phyloP scores from a whole-genome alignment of 1,140 invertebrate genomes.

The Gryllus bimaculatus region DNA sequence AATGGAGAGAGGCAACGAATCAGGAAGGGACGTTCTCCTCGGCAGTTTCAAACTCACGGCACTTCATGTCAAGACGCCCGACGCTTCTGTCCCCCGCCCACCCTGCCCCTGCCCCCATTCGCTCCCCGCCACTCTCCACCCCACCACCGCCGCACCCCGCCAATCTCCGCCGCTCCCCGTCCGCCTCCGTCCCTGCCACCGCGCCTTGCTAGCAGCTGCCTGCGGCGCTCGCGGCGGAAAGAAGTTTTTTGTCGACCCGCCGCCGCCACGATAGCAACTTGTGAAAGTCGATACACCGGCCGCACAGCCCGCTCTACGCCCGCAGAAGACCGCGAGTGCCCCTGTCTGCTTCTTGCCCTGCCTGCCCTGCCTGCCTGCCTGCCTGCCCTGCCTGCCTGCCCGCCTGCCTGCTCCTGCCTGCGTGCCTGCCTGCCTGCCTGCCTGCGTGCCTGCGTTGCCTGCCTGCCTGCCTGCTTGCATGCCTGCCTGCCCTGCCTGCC shows the following conservation, averaged over 20 bases:
- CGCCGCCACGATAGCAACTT: not conserved
- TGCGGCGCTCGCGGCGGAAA: not conserved
- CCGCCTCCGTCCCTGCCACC: not conserved
- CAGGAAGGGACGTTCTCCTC: no score
- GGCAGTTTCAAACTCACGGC: no score
- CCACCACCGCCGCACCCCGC: no score
- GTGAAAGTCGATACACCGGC: not conserved
- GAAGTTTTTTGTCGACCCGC: not conserved
- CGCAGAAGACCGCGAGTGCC: not conserved
- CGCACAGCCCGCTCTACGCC: no score
- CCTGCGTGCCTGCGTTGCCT: no score
- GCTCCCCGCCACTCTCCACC: not conserved
- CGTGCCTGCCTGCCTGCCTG: no score
- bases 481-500: no score
- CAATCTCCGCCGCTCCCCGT: not conserved
- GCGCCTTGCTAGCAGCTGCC: not conserved
- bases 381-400: no score
- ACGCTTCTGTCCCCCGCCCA: not conserved
- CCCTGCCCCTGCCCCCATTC: not conserved
- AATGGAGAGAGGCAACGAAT: no score
- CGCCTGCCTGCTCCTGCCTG: no score
- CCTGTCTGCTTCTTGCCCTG: not conserved
- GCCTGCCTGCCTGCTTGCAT: no score
- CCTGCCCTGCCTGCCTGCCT: not conserved
- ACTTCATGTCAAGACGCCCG: no score